Percentiles rank a stretch among this genome's conserved stretches.
phyloP scores from a whole-genome alignment of 2,113 vertebrate species.

The Melozone crissalis region DNA sequence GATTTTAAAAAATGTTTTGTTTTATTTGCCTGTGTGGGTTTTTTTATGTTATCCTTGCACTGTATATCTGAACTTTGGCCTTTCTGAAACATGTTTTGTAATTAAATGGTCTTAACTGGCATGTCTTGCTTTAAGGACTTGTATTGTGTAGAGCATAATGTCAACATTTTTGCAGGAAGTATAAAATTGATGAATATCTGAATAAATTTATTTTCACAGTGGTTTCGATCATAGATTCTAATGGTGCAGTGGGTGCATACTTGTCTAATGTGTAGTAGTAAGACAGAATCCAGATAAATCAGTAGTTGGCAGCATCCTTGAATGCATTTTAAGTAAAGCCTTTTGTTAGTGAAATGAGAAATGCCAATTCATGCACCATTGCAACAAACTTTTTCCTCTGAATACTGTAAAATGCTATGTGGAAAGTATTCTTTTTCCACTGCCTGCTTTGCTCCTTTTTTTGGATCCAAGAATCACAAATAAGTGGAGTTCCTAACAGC shows the following conservation, averaged over 20 bases:
- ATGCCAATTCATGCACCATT: neutral
- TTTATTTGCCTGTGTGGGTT: neutral
- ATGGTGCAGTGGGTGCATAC: neutral
- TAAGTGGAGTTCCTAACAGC: neutral
- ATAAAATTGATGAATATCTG: neutral
- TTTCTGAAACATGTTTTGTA: neutral
- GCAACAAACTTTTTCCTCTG: neutral
- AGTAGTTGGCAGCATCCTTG: neutral
- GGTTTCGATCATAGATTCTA: neutral
- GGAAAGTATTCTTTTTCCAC: neutral
- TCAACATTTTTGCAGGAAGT: neutral
- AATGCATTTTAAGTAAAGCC: neutral
- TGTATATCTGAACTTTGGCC: neutral
- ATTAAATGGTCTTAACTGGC: neutral
- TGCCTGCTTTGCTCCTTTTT: neutral
- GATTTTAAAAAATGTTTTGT: neutral
- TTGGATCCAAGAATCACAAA: neutral
- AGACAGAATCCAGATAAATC: neutral
- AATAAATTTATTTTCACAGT: neutral
- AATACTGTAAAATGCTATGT: neutral
- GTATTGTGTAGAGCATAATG: neutral
- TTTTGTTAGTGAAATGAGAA: neutral
- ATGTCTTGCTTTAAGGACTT: neutral
- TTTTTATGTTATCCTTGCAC: fast-evolving
- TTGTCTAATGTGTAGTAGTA: neutral